These are phyloP conservation scores for Vulpes vulpes DNA, from an alignment of 2,113 vertebrate genomes.

Conservation along the genomic window DNA sequence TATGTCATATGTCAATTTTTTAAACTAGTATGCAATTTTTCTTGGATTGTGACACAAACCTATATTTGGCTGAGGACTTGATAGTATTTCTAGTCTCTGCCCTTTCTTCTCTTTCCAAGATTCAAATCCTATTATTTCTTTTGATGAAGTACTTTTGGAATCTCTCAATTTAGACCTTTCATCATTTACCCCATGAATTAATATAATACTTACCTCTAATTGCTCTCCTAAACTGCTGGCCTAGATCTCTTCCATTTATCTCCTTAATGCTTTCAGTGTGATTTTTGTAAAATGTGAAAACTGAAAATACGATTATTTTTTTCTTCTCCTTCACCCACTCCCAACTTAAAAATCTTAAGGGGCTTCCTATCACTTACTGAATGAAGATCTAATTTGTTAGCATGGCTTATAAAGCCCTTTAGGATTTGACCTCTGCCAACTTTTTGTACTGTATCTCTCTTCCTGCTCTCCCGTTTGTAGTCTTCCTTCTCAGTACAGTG, in stretches of 20 bases:
- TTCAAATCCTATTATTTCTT: background rate
- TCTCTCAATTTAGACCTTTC: slow-evolving; percentile 10
- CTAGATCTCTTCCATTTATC: background rate
- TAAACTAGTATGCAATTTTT: slow-evolving; percentile 8
- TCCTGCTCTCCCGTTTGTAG: background rate
- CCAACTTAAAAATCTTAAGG: background rate
- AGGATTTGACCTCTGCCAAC: background rate
- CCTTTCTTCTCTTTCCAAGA: background rate
- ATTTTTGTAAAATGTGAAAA: slow-evolving; percentile 14
- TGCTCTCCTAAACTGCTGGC: slow-evolving; percentile 43
- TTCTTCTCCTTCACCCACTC: background rate
- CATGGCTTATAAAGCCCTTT: background rate
- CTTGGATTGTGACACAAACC: background rate
- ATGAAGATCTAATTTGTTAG: slow-evolving; percentile 14
- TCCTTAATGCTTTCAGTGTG: background rate
- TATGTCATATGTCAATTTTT: slow-evolving; percentile 37
- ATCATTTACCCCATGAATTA: background rate
- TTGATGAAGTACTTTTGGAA: background rate
- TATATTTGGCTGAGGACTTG: background rate
- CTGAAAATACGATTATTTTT: background rate
- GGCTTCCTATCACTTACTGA: background rate
- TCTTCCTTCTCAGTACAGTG: background rate
- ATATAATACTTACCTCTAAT: background rate
- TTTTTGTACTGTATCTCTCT: background rate
- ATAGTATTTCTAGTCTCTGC: background rate